Evolutionary conservation across 2,797 vertebrate species (phyloP).

Genomic region (Channallabes apus): DNA sequence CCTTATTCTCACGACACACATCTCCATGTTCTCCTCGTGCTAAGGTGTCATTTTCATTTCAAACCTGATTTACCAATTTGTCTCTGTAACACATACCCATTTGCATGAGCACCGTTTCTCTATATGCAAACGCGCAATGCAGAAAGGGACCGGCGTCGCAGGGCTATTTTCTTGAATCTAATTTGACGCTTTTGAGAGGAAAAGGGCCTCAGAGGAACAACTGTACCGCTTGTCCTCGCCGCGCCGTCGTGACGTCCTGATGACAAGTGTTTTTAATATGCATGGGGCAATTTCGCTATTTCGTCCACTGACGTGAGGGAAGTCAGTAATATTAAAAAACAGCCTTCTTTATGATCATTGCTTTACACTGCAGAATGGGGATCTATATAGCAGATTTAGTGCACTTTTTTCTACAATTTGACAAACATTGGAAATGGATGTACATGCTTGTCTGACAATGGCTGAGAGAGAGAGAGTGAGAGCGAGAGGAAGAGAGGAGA

Average conservation of each 20-base stretch:
- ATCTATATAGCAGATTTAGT: slow-evolving; percentile 29
- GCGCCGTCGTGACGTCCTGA: slow-evolving; percentile 88
- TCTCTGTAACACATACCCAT: slow-evolving; percentile 94
- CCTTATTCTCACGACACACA: slow-evolving; percentile 75
- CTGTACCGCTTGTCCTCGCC: slow-evolving; percentile 85
- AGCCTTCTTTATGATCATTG: slow-evolving; percentile 78
- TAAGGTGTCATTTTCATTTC: slow-evolving; percentile 83
- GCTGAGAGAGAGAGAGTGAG: background rate
- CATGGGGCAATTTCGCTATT: slow-evolving; percentile 78
- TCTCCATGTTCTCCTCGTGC: slow-evolving; percentile 78
- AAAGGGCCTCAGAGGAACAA: slow-evolving; percentile 90
- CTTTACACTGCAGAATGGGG: slow-evolving; percentile 64
- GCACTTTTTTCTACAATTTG: slow-evolving; percentile 43
- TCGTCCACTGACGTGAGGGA: slow-evolving; percentile 62
- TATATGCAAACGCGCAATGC: slow-evolving; percentile 98
- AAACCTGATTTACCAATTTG: slow-evolving; percentile 91
- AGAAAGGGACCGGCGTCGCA: slow-evolving; percentile 85
- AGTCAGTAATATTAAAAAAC: slow-evolving; percentile 62
- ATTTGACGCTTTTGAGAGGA: slow-evolving; percentile 99
- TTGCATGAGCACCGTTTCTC: slow-evolving; percentile 93
- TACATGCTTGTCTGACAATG: slow-evolving; percentile 13
- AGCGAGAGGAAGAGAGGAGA: background rate
- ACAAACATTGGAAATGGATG: slow-evolving; percentile 30
- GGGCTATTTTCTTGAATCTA: slow-evolving; percentile 97
- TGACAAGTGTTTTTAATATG: slow-evolving; percentile 98